Evolutionary conservation across 2,888 invertebrate genomes (phyloP).

Genomic region (Linyphia triangularis): DNA sequence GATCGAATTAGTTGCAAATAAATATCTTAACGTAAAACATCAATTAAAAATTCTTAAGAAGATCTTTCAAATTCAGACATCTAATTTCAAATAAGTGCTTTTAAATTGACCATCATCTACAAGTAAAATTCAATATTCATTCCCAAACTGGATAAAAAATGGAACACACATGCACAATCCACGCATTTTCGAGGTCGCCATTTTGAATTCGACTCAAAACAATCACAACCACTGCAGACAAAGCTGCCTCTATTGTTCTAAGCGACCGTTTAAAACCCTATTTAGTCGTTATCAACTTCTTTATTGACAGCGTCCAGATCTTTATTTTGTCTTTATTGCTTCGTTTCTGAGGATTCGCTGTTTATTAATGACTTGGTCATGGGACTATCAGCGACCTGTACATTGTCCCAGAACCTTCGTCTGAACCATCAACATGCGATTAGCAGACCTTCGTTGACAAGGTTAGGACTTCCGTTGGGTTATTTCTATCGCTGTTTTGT

Average conservation of each 20-base stretch:
- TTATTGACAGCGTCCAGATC: slow-evolving; percentile 13
- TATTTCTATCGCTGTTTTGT: not conserved
- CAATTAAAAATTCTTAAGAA: too few relatives aligned
- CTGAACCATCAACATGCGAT: slow-evolving; percentile 19
- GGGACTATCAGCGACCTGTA: slow-evolving; percentile 19
- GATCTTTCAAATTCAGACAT: too few relatives aligned
- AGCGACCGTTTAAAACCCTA: slow-evolving; percentile 1
- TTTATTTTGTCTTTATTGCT: slow-evolving; percentile 26
- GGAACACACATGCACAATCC: not conserved
- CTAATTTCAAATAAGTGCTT: too few relatives aligned
- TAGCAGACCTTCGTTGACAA: slow-evolving; percentile 18
- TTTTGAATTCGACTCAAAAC: not conserved
- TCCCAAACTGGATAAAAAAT: not conserved
- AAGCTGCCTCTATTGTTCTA: slow-evolving; percentile 24
- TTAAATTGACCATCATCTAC: too few relatives aligned
- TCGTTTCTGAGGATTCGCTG: slow-evolving; percentile 12
- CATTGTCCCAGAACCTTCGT: slow-evolving; percentile 12
- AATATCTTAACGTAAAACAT: too few relatives aligned
- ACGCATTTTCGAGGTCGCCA: slow-evolving; percentile 10
- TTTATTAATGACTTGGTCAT: slow-evolving; percentile 15
- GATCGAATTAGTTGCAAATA: too few relatives aligned
- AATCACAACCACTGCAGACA: not conserved
- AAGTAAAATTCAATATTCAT: not conserved
- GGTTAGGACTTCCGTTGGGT: slow-evolving; percentile 10
- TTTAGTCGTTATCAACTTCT: slow-evolving; percentile 25